Evolutionary conservation across 2,113 vertebrate species (phyloP).

Genomic region (Neogale vison): DNA sequence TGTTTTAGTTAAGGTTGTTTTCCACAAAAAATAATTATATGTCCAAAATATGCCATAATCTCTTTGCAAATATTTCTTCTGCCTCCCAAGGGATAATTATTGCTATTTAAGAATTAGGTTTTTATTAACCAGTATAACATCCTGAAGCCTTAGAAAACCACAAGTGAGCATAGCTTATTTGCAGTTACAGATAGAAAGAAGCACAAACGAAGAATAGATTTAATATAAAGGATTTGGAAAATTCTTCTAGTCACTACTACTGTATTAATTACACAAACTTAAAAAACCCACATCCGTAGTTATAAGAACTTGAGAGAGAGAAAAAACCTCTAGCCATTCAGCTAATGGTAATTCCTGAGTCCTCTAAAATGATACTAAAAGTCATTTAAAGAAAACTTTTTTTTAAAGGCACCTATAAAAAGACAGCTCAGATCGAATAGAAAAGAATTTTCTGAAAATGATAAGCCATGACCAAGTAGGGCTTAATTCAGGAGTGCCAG

Average conservation of each 20-base stretch:
- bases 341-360: background rate
- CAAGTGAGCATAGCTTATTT: background rate
- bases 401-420: background rate
- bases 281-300: background rate
- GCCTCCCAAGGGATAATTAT: background rate
- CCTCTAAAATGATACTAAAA: background rate
- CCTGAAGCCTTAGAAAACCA: background rate
- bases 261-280: background rate
- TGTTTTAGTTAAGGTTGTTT: conserved; percentile 2
- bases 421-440: background rate
- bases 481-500: background rate
- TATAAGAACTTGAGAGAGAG: background rate
- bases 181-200: background rate
- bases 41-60: background rate
- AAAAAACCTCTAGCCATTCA: background rate
- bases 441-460: background rate
- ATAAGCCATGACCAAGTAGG: background rate
- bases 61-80: background rate
- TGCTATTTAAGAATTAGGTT: background rate
- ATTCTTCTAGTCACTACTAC: background rate
- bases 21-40: conserved; percentile 1
- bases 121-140: background rate
- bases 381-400: background rate
- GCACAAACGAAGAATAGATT: background rate
- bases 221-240: background rate